Evolutionary conservation across 2,797 vertebrate species (phyloP).

Genomic region (Myotis planiceps): DNA sequence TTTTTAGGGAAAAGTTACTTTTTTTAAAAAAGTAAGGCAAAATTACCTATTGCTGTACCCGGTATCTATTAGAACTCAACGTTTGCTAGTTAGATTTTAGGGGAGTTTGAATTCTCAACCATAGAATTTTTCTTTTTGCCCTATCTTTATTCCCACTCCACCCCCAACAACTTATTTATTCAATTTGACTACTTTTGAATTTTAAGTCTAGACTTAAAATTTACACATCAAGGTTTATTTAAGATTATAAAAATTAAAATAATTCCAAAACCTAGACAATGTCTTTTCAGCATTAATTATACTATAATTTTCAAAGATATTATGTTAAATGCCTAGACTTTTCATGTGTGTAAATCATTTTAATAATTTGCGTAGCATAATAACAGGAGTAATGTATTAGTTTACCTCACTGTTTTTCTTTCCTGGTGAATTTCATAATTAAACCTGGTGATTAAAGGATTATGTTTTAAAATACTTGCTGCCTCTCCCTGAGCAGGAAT

Average conservation of each 20-base stretch:
- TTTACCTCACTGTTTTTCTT: not conserved
- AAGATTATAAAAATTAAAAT: not conserved
- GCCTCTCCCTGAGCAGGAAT: not conserved
- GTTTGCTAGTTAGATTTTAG: not conserved
- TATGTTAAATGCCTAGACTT: not conserved
- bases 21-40: not conserved
- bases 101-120: not conserved
- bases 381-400: not conserved
- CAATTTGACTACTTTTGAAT: not conserved
- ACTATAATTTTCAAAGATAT: not conserved
- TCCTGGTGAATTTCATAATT: not conserved
- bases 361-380: not conserved
- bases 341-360: not conserved
- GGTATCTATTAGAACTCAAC: not conserved
- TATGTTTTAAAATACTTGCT: not conserved
- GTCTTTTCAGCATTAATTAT: not conserved
- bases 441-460: not conserved
- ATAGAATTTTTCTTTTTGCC: not conserved
- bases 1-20: not conserved
- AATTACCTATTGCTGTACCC: not conserved
- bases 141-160: not conserved
- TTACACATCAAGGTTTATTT: not conserved
- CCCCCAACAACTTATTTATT: not conserved
- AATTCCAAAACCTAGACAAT: not conserved
- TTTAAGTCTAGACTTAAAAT: not conserved